phyloP scores from a whole-genome alignment of 2,888 invertebrate genomes.

The Apodemia zela region DNA sequence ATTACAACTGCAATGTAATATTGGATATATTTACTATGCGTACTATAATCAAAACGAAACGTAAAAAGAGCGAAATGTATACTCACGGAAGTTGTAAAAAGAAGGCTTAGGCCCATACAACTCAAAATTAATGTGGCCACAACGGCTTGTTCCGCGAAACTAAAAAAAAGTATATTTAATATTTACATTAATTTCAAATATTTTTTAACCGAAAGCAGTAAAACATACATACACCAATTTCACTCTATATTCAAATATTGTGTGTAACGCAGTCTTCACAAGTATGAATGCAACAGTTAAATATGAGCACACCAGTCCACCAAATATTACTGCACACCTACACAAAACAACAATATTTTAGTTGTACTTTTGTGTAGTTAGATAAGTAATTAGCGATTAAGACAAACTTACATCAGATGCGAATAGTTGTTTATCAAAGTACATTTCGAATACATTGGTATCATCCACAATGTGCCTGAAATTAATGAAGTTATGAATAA shows the following conservation, averaged over 20 bases:
- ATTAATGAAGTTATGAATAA: slow-evolving; percentile 2
- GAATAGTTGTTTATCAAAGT: slow-evolving; percentile 49
- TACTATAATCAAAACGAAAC: no score
- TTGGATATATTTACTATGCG: no score
- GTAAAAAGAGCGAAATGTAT: no score
- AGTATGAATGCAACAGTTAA: slow-evolving; percentile 52
- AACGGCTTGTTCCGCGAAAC: slow-evolving; percentile 54
- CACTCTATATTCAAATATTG: slow-evolving; percentile 66
- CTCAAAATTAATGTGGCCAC: slow-evolving; percentile 42
- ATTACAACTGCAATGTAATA: no score
- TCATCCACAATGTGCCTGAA: slow-evolving; percentile 61
- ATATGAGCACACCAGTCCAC: slow-evolving; percentile 59
- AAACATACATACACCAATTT: slow-evolving; percentile 60
- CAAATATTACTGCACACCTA: slow-evolving; percentile 58
- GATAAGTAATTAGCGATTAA: background rate
- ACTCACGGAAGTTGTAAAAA: no score
- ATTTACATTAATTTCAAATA: background rate
- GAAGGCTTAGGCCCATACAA: slow-evolving; percentile 47
- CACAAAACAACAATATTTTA: slow-evolving; percentile 24
- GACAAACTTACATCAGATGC: slow-evolving; percentile 54
- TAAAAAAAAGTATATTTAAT: slow-evolving; percentile 36
- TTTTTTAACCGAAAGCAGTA: background rate
- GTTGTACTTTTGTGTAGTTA: background rate
- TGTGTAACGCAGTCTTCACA: slow-evolving; percentile 62
- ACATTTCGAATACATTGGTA: slow-evolving; percentile 69